Conservation (phyloP, 2,888 invertebrate species). For the Drosophila austrosaltans region DNA sequence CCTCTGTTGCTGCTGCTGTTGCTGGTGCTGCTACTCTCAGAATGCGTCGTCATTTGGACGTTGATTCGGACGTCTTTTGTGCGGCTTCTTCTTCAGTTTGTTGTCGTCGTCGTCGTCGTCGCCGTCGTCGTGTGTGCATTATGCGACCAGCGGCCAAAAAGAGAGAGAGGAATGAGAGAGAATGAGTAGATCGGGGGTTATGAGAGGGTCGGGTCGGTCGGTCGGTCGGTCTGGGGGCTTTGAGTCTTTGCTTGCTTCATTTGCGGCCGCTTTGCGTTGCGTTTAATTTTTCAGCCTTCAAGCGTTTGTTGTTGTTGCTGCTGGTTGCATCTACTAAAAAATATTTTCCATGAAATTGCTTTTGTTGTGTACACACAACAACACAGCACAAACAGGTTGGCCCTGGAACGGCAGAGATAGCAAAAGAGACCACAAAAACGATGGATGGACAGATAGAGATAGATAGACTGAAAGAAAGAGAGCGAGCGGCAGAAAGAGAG, state of each 20-base stretch:
- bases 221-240: slow-evolving; percentile 27
- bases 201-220: slow-evolving; percentile 7
- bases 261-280: slow-evolving; percentile 56
- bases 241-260: slow-evolving; percentile 41
- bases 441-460: slow-evolving; percentile 8
- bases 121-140: slow-evolving; percentile 39
- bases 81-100: slow-evolving; percentile 56
- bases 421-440: slow-evolving; percentile 20
- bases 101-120: slow-evolving; percentile 5
- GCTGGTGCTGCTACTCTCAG: slow-evolving; percentile 41
- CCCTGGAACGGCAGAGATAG: slow-evolving; percentile 38
- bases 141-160: slow-evolving; percentile 22
- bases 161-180: neutral
- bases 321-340: slow-evolving; percentile 63
- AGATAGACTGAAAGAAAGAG: neutral
- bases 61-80: slow-evolving; percentile 44
- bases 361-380: slow-evolving; percentile 64
- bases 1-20: slow-evolving; percentile 36
- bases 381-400: slow-evolving; percentile 70
- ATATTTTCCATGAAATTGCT: slow-evolving; percentile 75
- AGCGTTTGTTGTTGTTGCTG: slow-evolving; percentile 30
- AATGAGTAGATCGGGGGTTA: slow-evolving; percentile 1
- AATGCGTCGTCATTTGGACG: slow-evolving; percentile 49
- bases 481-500: neutral
- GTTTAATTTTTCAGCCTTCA: slow-evolving; percentile 60